Evolutionary conservation across 2,113 vertebrate genomes (phyloP), one percentile per base, ranked within the genome.

Genomic region (Sinocyclocheilus grahami): DNA sequence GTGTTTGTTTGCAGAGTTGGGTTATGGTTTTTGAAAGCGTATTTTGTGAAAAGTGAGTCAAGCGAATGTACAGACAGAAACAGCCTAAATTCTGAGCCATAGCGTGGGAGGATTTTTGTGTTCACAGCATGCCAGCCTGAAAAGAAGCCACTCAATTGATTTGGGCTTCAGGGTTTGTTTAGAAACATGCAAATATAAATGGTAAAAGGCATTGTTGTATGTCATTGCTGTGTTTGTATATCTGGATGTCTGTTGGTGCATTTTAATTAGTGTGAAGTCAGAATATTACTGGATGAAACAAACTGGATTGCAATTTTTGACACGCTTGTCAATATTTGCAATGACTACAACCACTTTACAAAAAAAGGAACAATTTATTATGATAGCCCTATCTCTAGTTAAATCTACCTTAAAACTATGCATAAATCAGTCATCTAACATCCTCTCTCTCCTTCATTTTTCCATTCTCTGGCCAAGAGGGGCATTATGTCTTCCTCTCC

Each of bases 161-260:
- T 67, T 14, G 83, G 39, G 81, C 48, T 82, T 69, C 20, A n/a
- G 20, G 58, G 16, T 53, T 63, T 81, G 58, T 63, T 80, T 46
- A 63, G 78, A 46, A 46, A 65, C 60, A 81, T 63, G 55, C 33
- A 42, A 79, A 79, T 62, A 37, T 42, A 22, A n/a, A 60, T 13
- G 77, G 30, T 14, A 27, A 39, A 11, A 60, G 30, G 22, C 55
- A 39, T 3, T 37, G 33, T 8, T 79, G 53, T 37, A 12, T 33
- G 33, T 20, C 14, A 58, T 53, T 78, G 67, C 37, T 39, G 39
- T 75, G 72, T 75, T 75, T 75, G 72, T 75, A n/a, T 30, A 55
- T 48, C 46, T 48, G 46, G 46, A 48, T 48, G 46, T 48, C 46
- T 48, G 12, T 48, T 12, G 46, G 46, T 48, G 11, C 46, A 48